phyloP scores from a whole-genome alignment of 2,113 vertebrate species.

The Catharus fuscescens region DNA sequence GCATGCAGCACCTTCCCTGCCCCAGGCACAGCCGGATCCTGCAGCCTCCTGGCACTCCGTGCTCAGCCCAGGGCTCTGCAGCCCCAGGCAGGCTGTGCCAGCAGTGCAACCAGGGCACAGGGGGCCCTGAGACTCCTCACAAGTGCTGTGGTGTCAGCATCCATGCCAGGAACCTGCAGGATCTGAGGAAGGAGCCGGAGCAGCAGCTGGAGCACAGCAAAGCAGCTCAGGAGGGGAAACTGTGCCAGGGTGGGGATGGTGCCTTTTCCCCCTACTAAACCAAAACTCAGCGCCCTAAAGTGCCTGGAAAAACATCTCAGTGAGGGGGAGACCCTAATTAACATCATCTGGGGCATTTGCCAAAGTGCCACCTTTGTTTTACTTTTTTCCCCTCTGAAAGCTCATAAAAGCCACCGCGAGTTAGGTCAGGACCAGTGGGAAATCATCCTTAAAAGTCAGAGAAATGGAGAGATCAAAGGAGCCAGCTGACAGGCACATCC shows the following conservation, averaged over 20 bases:
- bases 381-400: background rate
- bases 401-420: background rate
- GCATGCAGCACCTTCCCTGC: rapidly evolving
- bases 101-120: rapidly evolving
- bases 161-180: background rate
- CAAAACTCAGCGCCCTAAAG: background rate
- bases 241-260: background rate
- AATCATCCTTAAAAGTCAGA: background rate
- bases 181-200: background rate
- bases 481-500: background rate
- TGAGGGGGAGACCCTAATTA: background rate
- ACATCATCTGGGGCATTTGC: background rate
- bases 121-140: rapidly evolving
- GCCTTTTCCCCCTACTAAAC: background rate
- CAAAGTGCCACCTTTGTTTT: background rate
- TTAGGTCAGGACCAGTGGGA: background rate
- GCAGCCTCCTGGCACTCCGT: rapidly evolving
- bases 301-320: background rate
- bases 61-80: background rate
- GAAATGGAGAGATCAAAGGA: background rate
- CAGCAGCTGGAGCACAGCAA: background rate
- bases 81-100: background rate
- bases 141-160: background rate
- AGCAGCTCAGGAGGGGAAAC: background rate
- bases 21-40: background rate